phyloP scores from a whole-genome alignment of 2,797 vertebrate genomes.

The Schizopygopsis malacanthus region DNA sequence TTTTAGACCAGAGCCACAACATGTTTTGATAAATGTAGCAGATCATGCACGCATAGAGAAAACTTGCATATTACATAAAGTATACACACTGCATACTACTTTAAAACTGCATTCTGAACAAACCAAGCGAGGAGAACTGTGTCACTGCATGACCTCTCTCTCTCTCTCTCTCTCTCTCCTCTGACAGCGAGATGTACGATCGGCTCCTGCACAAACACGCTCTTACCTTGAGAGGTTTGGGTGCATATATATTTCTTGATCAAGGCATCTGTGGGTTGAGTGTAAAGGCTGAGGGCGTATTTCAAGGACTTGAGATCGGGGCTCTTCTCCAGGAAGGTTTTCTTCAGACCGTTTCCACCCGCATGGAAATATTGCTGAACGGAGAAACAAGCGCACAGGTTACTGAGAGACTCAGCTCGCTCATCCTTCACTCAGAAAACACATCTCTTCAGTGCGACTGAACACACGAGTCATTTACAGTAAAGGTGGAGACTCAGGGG shows the following conservation, averaged over 20 bases:
- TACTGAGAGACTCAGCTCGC: background rate
- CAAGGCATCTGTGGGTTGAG: constrained; percentile 95
- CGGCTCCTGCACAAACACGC: background rate
- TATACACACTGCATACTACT: background rate
- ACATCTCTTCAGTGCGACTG: background rate
- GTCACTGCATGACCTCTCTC: background rate
- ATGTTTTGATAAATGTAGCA: no score
- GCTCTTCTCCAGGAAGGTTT: constrained; percentile 97
- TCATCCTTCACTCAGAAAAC: background rate
- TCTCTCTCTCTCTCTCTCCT: background rate
- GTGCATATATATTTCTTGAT: constrained; percentile 98
- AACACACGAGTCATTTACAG: background rate
- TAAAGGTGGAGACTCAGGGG: background rate
- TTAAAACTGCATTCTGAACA: background rate
- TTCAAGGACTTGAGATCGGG: constrained; percentile 93
- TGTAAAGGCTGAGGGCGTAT: constrained; percentile 98
- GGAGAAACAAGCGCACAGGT: background rate
- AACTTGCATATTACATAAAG: background rate
- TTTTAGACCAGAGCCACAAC: no score
- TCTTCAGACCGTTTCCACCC: constrained; percentile 97
- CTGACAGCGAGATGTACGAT: background rate
- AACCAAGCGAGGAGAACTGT: background rate
- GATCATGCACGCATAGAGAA: background rate
- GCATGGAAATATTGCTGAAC: constrained; percentile 98
- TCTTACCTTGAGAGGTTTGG: constrained; percentile 93